Percentiles rank a stretch among this genome's conserved stretches.
phyloP scores from a whole-genome alignment of 2,888 invertebrate genomes.

The Trypoxylon attenuatum region DNA sequence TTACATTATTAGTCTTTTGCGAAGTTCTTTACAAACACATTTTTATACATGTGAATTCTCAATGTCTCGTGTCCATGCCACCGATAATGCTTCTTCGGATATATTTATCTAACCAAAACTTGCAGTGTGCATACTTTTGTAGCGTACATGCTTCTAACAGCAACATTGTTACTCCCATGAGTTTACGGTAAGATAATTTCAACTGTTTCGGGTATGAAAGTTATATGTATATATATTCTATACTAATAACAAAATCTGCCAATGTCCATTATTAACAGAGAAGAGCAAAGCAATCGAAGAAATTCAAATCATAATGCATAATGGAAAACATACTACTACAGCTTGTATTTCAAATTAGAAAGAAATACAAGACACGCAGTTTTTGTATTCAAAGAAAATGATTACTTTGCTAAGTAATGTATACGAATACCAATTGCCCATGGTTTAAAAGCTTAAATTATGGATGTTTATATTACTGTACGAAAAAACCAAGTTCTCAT shows the following conservation, averaged over 20 bases:
- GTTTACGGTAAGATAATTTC: conserved; percentile 2
- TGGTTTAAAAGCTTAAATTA: too few relatives aligned
- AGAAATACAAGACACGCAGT: conserved; percentile 18
- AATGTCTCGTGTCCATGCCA: conserved; percentile 18
- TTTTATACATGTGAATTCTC: conserved; percentile 14
- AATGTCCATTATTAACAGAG: not conserved
- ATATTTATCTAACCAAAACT: conserved; percentile 18
- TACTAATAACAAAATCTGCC: not conserved
- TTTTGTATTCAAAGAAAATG: conserved; percentile 6
- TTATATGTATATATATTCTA: not conserved
- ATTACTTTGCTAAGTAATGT: too few relatives aligned
- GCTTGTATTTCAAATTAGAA: conserved; percentile 12
- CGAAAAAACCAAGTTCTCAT: too few relatives aligned
- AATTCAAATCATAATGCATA: conserved; percentile 5
- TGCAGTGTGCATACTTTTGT: conserved; percentile 2
- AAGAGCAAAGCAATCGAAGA: conserved; percentile 10
- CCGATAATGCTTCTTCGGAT: conserved; percentile 8
- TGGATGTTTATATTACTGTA: too few relatives aligned
- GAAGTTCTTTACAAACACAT: conserved; percentile 30
- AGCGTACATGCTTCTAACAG: conserved; percentile 9
- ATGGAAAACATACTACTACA: not conserved
- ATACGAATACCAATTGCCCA: too few relatives aligned
- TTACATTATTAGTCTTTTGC: conserved; percentile 31
- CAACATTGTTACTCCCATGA: conserved; percentile 21
- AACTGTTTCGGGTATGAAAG: conserved; percentile 10